phyloP scores from a whole-genome alignment of 2,888 invertebrate species.

The Ophioninae sp. region DNA sequence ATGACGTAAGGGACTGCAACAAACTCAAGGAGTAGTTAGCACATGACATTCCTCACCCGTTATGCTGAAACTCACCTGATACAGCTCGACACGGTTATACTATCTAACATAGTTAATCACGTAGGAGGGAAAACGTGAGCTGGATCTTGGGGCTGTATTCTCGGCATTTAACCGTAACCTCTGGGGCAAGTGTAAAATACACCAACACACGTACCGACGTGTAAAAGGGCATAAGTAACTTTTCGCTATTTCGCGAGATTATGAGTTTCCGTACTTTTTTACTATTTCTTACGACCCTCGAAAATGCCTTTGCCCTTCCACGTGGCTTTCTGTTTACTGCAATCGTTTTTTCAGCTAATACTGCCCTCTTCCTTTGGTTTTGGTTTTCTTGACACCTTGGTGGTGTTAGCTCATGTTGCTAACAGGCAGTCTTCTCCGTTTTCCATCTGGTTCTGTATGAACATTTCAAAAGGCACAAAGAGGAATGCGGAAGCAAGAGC shows the following conservation, averaged over 20 bases:
- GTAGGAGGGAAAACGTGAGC: slow-evolving; percentile 54
- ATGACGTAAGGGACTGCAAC: slow-evolving; percentile 11
- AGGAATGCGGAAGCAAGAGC: too few relatives aligned
- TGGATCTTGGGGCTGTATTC: slow-evolving; percentile 47
- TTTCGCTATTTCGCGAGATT: background rate
- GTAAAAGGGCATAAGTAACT: background rate
- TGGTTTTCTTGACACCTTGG: background rate
- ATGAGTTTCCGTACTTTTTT: background rate
- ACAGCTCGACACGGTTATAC: slow-evolving; percentile 37
- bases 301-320: slow-evolving; percentile 26
- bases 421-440: slow-evolving; percentile 5
- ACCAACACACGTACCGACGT: slow-evolving; percentile 3
- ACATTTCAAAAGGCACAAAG: too few relatives aligned
- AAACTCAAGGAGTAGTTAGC: slow-evolving; percentile 45
- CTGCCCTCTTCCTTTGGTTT: background rate
- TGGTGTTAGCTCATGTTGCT: slow-evolving; percentile 18
- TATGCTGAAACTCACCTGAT: slow-evolving; percentile 48
- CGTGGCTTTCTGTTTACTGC: background rate
- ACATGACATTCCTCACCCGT: slow-evolving; percentile 49
- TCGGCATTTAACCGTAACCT: slow-evolving; percentile 54
- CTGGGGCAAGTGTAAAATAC: slow-evolving; percentile 49
- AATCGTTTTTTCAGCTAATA: slow-evolving; percentile 9
- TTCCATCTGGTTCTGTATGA: slow-evolving; percentile 5
- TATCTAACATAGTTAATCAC: slow-evolving; percentile 50
- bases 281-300: background rate